These are phyloP conservation scores for Zoanthus sociatus DNA, from an alignment of 92 coral and sea anemone genomes.

Conservation along the genomic window DNA sequence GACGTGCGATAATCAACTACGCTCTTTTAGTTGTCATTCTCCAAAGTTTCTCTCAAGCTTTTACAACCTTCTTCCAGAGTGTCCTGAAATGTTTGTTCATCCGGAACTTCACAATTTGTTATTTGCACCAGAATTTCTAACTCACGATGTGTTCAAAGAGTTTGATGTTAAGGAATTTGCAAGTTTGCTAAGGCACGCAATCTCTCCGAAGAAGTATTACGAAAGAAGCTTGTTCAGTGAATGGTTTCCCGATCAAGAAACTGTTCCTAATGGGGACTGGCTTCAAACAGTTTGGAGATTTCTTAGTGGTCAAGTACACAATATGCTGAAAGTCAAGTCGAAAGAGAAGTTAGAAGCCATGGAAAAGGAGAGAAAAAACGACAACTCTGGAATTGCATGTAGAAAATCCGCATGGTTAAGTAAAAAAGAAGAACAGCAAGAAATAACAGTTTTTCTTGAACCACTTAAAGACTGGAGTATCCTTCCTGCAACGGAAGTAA, in stretches of 20 bases:
- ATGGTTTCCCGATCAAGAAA: constrained; percentile 1
- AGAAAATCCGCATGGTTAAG: background rate
- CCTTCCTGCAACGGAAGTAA: constrained; percentile 38
- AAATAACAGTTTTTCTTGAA: constrained; percentile 16
- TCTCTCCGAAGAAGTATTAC: background rate
- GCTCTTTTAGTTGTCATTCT: constrained; percentile 39
- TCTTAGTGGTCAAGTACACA: background rate
- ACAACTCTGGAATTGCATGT: no score
- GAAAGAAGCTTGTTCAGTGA: background rate
- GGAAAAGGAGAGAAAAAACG: background rate
- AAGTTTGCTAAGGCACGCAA: constrained; percentile 17
- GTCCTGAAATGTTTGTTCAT: constrained; percentile 65
- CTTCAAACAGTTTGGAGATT: constrained; percentile 9
- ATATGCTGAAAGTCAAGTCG: background rate
- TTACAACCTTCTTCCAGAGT: constrained; percentile 66
- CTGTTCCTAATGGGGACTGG: constrained; percentile 36
- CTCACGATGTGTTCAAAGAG: constrained; percentile 23
- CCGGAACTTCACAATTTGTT: background rate
- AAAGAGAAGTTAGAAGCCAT: background rate
- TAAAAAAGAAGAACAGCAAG: constrained; percentile 17
- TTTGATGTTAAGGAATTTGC: constrained; percentile 46
- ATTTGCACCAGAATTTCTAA: background rate
- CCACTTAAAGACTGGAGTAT: constrained; percentile 59
- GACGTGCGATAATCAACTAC: constrained; percentile 75
- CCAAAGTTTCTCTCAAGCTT: constrained; percentile 65